Percentiles rank a stretch among this genome's conserved stretches.
Evolutionary conservation across 2,113 vertebrate species (phyloP).

Genomic region (Oryzias woworae): DNA sequence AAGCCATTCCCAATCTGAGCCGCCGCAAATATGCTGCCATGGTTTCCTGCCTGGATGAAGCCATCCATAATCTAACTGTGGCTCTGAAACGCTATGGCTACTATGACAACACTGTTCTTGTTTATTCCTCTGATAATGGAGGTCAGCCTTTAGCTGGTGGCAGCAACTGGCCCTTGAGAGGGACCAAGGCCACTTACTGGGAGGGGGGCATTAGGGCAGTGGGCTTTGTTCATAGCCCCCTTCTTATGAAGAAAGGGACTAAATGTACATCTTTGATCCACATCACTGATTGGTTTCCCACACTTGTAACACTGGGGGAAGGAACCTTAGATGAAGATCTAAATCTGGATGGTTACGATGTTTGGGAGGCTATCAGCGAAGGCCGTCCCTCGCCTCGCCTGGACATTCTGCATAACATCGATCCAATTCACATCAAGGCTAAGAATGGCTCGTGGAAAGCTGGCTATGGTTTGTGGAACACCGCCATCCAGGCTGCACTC

Average conservation of each 20-base stretch:
- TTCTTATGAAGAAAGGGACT: slow-evolving; percentile 87
- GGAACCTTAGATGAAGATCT: slow-evolving; percentile 89
- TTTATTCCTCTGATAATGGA: slow-evolving; percentile 96
- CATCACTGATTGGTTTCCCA: slow-evolving; percentile 98
- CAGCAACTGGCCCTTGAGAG: slow-evolving; percentile 96
- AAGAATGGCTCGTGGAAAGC: slow-evolving; percentile 93
- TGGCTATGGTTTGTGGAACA: slow-evolving; percentile 95
- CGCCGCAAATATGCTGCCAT: slow-evolving; percentile 93
- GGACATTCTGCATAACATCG: slow-evolving; percentile 97
- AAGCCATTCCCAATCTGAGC: slow-evolving; percentile 88
- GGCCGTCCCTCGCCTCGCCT: slow-evolving; percentile 88
- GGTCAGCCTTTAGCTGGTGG: slow-evolving; percentile 91
- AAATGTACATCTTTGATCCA: slow-evolving; percentile 90
- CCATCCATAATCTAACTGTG: slow-evolving; percentile 87
- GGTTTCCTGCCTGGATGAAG: slow-evolving; percentile 95
- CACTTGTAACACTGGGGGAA: slow-evolving; percentile 88
- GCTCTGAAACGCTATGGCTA: slow-evolving; percentile 88
- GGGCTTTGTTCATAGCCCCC: slow-evolving; percentile 95
- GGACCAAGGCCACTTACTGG: slow-evolving; percentile 95
- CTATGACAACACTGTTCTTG: slow-evolving; percentile 90
- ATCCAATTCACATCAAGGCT: slow-evolving; percentile 91
- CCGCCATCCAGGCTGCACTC: slow-evolving; percentile 90
- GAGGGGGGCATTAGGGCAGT: slow-evolving; percentile 93
- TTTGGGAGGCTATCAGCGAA: slow-evolving; percentile 97
- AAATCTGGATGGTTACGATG: slow-evolving; percentile 90